Percentiles rank a stretch among this genome's conserved stretches.
These are phyloP conservation scores for Papilio polyxenes DNA, from an alignment of 1,140 invertebrate species.

Conservation along the genomic window DNA sequence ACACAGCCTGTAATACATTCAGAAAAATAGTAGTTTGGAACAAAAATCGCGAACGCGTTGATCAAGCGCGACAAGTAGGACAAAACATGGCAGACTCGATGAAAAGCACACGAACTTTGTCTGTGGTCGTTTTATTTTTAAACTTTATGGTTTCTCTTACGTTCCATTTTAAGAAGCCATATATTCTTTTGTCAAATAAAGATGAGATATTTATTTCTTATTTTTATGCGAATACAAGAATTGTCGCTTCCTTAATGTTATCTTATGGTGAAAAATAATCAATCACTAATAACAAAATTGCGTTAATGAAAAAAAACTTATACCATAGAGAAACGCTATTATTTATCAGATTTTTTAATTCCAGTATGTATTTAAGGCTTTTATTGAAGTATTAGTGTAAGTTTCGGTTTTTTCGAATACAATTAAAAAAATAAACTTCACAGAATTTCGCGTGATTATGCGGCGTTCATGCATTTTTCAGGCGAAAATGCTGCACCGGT, in stretches of 20 bases:
- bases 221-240: background rate
- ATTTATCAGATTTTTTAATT: too few species aligned
- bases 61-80: constrained; percentile 80
- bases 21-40: constrained; percentile 74
- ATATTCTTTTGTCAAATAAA: background rate
- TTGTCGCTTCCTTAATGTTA: background rate
- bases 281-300: too few species aligned
- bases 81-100: constrained; percentile 81
- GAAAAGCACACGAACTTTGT: constrained; percentile 76
- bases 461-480: too few species aligned
- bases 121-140: constrained; percentile 73
- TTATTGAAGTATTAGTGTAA: too few species aligned
- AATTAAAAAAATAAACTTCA: too few species aligned
- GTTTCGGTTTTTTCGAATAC: too few species aligned
- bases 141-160: constrained; percentile 59
- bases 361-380: too few species aligned
- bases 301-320: too few species aligned
- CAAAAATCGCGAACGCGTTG: constrained; percentile 76
- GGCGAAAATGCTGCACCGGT: too few species aligned
- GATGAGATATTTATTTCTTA: background rate
- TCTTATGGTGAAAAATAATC: background rate
- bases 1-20: constrained; percentile 76
- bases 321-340: too few species aligned
- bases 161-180: constrained; percentile 47
- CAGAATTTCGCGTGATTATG: too few species aligned